Percentiles rank a stretch among this genome's conserved stretches.
These are phyloP conservation scores for Luehdorfia chinensis DNA, from an alignment of 1,140 invertebrate genomes.

Conservation along the genomic window DNA sequence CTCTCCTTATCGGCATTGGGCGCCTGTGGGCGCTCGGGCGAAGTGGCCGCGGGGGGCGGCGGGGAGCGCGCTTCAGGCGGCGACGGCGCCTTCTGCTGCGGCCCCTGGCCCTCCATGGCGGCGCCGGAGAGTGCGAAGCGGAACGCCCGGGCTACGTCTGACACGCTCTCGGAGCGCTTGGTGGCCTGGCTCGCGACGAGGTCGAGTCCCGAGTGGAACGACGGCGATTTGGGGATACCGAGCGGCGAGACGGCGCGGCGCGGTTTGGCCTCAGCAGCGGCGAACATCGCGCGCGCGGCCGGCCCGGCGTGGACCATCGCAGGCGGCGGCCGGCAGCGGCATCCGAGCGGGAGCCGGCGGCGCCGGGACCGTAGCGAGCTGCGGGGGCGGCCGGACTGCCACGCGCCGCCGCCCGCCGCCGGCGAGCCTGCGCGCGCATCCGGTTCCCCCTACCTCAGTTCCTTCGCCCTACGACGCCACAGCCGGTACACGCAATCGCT, in stretches of 20 bases:
- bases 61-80: conserved; percentile 60
- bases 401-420: conserved; percentile 32
- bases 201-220: conserved; percentile 89
- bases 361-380: conserved; percentile 62
- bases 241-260: conserved; percentile 76
- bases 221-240: conserved; percentile 89
- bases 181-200: conserved; percentile 80
- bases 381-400: conserved; percentile 62
- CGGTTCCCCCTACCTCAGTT: conserved; percentile 22
- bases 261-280: conserved; percentile 75
- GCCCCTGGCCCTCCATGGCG: conserved; percentile 62
- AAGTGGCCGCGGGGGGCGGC: conserved; percentile 45
- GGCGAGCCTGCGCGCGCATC: conserved; percentile 28
- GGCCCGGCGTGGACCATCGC: conserved; percentile 74
- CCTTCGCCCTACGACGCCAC: conserved; percentile 20
- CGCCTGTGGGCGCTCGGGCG: conserved; percentile 48
- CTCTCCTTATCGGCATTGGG: conserved; percentile 60
- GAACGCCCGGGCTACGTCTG: conserved; percentile 72
- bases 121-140: conserved; percentile 67
- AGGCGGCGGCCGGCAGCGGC: conserved; percentile 71
- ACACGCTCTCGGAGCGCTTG: conserved; percentile 70
- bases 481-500: conserved; percentile 23
- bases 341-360: conserved; percentile 62
- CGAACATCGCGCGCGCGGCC: conserved; percentile 73
- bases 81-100: conserved; percentile 58